These are phyloP conservation scores for Austrofundulus limnaeus DNA, from an alignment of 2,113 vertebrate genomes.

Conservation along the genomic window DNA sequence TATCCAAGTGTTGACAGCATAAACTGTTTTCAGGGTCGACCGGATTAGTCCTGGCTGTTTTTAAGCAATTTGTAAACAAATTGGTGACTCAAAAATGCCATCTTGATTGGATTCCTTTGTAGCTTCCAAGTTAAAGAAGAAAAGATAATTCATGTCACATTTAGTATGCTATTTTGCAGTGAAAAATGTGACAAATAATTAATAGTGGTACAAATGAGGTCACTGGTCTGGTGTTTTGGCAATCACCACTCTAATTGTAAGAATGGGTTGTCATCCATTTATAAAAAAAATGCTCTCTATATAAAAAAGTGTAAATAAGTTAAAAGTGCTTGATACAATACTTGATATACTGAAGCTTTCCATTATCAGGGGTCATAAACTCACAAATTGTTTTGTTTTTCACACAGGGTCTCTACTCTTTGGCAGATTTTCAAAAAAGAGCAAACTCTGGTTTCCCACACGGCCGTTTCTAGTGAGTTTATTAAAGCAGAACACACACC, in stretches of 20 bases:
- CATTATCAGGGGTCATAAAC: not conserved
- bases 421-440: constrained; percentile 1
- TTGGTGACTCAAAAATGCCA: not conserved
- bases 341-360: not conserved
- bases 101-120: not conserved
- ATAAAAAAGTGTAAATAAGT: not conserved
- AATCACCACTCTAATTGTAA: not conserved
- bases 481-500: not conserved
- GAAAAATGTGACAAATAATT: not conserved
- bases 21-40: not conserved
- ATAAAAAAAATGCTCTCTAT: too few species aligned
- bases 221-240: not conserved
- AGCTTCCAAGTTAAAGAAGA: not conserved
- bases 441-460: not conserved
- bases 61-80: not conserved
- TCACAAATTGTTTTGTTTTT: constrained; percentile 2
- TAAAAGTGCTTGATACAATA: not conserved
- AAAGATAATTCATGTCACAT: not conserved
- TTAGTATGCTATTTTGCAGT: not conserved
- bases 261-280: not conserved
- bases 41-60: not conserved
- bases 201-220: too few species aligned
- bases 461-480: not conserved
- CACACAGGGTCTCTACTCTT: constrained; percentile 24
- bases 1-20: not conserved